phyloP scores from a whole-genome alignment of 2,888 invertebrate genomes.

The Mamestra brassicae region DNA sequence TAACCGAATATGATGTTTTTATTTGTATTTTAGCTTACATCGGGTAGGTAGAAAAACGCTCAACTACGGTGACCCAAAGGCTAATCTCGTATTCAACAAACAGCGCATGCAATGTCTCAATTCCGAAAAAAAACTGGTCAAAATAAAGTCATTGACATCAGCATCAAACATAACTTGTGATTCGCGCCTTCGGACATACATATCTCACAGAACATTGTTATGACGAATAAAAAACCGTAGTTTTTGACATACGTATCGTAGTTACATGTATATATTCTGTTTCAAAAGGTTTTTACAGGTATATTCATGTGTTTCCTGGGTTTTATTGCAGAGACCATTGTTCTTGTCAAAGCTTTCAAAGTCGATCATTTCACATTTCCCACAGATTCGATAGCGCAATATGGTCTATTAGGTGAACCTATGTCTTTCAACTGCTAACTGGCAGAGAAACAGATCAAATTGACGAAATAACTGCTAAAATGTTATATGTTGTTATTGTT shows the following conservation, averaged over 20 bases:
- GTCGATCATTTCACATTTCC: background rate
- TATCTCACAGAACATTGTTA: constrained; percentile 30
- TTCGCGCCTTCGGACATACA: constrained; percentile 16
- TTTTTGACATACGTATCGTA: constrained; percentile 39
- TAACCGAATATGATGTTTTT: background rate
- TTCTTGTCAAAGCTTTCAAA: constrained; percentile 27
- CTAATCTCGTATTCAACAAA: constrained; percentile 53
- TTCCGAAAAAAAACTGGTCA: constrained; percentile 41
- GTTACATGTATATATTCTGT: too few relatives aligned
- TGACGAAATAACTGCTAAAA: background rate
- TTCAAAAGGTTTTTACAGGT: constrained; percentile 2
- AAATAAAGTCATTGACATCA: constrained; percentile 48
- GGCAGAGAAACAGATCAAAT: background rate
- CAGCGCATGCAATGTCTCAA: constrained; percentile 34
- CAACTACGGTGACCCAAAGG: constrained; percentile 16
- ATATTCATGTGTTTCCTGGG: constrained; percentile 10
- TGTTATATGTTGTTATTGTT: too few relatives aligned
- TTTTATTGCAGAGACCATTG: constrained; percentile 40
- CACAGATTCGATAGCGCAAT: constrained; percentile 2
- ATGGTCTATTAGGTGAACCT: background rate
- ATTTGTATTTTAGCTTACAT: background rate
- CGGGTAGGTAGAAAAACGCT: too few relatives aligned
- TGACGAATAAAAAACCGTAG: constrained; percentile 42
- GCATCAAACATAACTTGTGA: constrained; percentile 30
- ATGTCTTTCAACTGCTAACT: too few relatives aligned